Base-by-base conservation (phyloP, 2,113 vertebrate genomes). In the Solea solea region DNA sequence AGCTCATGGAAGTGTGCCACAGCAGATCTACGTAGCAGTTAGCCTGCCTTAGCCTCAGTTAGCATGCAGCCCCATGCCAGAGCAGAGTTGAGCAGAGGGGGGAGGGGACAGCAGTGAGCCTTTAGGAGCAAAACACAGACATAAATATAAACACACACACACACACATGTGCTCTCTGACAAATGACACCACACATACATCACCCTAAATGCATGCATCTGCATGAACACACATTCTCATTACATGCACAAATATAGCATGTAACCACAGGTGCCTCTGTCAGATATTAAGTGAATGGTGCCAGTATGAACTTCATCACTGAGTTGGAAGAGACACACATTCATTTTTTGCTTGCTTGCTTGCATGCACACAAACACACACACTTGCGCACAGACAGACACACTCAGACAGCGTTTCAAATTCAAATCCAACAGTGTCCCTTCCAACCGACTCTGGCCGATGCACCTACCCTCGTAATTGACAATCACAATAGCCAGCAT, bases 401-500 rank as follows among this genome's bases (percentile, higher is more conserved):
- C 56, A 69, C 69, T 11, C 16, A 49, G 15, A 72, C 72, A 27
- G 45, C 48, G 2, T 48, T 39, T 65, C 14, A 60, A 83, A 81
- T 80, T 78, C 65, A 34, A 76, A 72, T 14, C 48, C 53, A 54
- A 62, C 61, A 53, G 34, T 62, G 40, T 25, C 59, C 64, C 67
- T 54, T 60, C 69, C 42, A 54, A 48, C 67, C 11, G 49, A 84
- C 63, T 68, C 21, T 41, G 41, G 69, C 48, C 76, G 39, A 85
- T 63, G 64, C 88, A 91, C 92, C 92, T 94, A 93, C 91, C 91
- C 80, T 90, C 84, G 2, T 88, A 92, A 93, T 92, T 95, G 90
- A 93, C 90, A 93, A 84, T 92, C 88, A 86, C 49, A 83, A 93
- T 90, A 81, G 92, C 90, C 94, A 95, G 93, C 89, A 87, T 90